A percentile compares a stretch with the other conserved stretches of the same genome.
phyloP scores from a whole-genome alignment of 2,797 vertebrate species.

The Iguana delicatissima region DNA sequence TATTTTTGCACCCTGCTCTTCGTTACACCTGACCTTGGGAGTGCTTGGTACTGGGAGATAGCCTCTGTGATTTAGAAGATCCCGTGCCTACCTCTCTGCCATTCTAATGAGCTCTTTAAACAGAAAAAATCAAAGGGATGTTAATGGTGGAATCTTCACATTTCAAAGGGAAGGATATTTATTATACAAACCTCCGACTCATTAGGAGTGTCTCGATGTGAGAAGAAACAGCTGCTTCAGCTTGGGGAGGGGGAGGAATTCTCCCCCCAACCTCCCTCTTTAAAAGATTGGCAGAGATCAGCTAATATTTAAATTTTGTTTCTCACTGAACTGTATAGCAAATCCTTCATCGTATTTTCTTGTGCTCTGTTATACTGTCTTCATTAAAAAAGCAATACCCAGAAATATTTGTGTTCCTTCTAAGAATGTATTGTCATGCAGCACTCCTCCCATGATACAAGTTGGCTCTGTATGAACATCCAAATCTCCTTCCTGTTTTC shows the following conservation, averaged over 20 bases:
- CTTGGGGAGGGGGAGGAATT: conserved; percentile 66
- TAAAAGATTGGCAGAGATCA: conserved; percentile 59
- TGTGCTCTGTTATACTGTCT: conserved; percentile 34
- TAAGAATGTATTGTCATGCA: conserved; percentile 24
- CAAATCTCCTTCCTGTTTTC: not conserved
- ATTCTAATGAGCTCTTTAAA: conserved; percentile 73
- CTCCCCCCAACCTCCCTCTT: conserved; percentile 54
- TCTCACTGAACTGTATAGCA: not conserved
- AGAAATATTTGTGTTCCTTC: conserved; percentile 30
- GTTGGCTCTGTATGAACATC: not conserved
- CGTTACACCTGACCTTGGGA: conserved; percentile 54
- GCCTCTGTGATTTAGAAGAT: conserved; percentile 60
- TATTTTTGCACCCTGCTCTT: conserved; percentile 15
- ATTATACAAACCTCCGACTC: conserved; percentile 78
- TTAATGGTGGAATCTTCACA: conserved; percentile 76
- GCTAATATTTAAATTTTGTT: conserved; percentile 45
- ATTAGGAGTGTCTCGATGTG: conserved; percentile 75
- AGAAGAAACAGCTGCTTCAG: conserved; percentile 76
- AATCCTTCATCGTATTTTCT: conserved; percentile 38
- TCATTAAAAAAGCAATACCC: not conserved
- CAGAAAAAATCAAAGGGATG: conserved; percentile 73
- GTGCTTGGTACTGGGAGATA: conserved; percentile 53
- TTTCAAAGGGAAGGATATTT: conserved; percentile 79
- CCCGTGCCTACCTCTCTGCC: conserved; percentile 52
- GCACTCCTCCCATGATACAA: conserved; percentile 38